Evolutionary conservation across 2,888 invertebrate species (phyloP), one percentile per base, ranked within the genome.

Genomic region (Machimus rusticus): DNA sequence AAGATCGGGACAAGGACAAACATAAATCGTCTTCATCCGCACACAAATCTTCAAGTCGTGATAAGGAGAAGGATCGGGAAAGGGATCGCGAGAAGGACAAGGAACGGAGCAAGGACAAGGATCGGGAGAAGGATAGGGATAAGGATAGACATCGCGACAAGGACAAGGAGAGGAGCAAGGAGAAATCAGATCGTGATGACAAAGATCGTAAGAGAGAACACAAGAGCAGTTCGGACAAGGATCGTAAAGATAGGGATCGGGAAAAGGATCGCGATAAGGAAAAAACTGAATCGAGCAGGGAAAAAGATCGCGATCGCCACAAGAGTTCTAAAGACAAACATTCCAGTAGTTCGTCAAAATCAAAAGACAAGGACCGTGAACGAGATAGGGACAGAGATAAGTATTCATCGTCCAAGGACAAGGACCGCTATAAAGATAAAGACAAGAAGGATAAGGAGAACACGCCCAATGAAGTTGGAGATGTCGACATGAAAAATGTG

Each of bases 1-100:
- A 91, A 89, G 94, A 94, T 57, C 93, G 94, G 23, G 94, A 92
- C 76, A 92, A 91, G 82, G 92, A 92, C 87, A 92, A 92, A 82
- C 91, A 94, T 91, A 94, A 92, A 93, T 76, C 76, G 9, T 76
- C 76, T 12, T 76, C 76, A 93, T 76, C 76, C 8, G 34, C 76
- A 89, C 93, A 93, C 90, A 92, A 92, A 89, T 90, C 91, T 12
- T 91, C 91, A 14, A 91, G 91, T 88, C 90, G 90, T 55, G 91
- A 91, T 88, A 91, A 91, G 51, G 90, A 91, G 81, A 91, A 92
- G 86, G 91, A 92, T 78, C 92, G 89, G 90, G 92, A 90, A 23
- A 92, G 91, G 77, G 91, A 91, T 74, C 91, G 92, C 88, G 92
- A 92, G 81, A 93, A 92, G 89, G 91, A 91, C 86, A 90, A 90